A percentile compares a stretch with the other conserved stretches of the same genome.
Evolutionary conservation across 1,140 invertebrate species (phyloP).

Genomic region (Eufriesea mexicana): DNA sequence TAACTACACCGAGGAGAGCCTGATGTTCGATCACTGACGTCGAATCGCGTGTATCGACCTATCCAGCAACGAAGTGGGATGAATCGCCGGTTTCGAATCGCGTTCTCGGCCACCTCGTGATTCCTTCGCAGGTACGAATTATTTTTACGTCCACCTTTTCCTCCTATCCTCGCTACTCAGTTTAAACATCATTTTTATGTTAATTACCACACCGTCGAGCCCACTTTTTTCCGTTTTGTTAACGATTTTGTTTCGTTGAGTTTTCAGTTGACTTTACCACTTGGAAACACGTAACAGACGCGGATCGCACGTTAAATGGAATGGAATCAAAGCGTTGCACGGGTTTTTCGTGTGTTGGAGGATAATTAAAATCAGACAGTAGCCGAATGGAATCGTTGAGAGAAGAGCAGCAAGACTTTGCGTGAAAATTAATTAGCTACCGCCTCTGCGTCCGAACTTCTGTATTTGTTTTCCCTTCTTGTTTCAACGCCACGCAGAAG

Average conservation of each 20-base stretch:
- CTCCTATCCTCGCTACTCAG: neutral
- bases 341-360: neutral
- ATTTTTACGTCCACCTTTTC: neutral
- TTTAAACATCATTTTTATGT: neutral
- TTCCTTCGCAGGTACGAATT: constrained; percentile 47
- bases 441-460: neutral
- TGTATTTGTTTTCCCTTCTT: neutral
- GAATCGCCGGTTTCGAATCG: constrained; percentile 43
- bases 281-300: neutral
- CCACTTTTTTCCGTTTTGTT: neutral
- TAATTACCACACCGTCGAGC: neutral
- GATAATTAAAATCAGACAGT: constrained; percentile 7
- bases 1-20: constrained; percentile 34
- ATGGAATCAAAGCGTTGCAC: neutral
- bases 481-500: neutral
- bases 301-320: neutral
- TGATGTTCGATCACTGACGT: constrained; percentile 44
- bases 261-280: neutral
- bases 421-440: constrained; percentile 6
- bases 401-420: too few species aligned
- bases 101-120: constrained; percentile 46
- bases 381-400: neutral
- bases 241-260: neutral
- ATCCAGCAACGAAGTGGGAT: constrained; percentile 28
- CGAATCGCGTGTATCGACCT: constrained; percentile 20